Evolutionary conservation across 2,797 vertebrate species (phyloP), one percentile per base, ranked within the genome.

Genomic region (Cirrhinus mrigala): DNA sequence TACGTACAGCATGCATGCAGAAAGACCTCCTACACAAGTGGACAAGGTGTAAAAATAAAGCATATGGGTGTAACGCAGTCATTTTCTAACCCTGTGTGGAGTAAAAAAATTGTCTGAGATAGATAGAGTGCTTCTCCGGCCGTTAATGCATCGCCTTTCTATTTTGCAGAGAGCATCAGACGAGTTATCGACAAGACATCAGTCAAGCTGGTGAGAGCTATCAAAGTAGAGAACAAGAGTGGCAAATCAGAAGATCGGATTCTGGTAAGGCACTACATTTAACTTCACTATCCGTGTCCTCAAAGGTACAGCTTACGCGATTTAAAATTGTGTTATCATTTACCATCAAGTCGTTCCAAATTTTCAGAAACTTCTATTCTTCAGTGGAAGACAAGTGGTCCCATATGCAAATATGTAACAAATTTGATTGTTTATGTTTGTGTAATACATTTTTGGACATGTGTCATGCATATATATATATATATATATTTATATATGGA

Each of bases 191-290:
- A 96, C 92, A 97, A 96, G 84, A 95, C 96, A 77, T 90, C 94
- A 75, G 90, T 96, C 91, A 96, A 96, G 91, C 95, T 97, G 81
- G 94, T 96, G 85, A 95, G 95, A 88, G 94, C 95, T 37, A 92
- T 97, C 93, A 97, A 97, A 91, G 94, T 97, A 86, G 97, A 97
- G 89, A 96, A 94, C 77, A 96, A 96, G 85, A 96, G 94, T 68
- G 95, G 97, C 91, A 97, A 96, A 87, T 95, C 94, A 1, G 97
- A 98, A 87, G 97, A 98, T 92, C 93, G 96, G 90, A 96, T 97
- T 84, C 92, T 98, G 96, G 97, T 97, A 89, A 96, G 96, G 87
- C 40, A 71, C 11, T 66, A 79, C 20, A 16, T 64, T 83, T 33
- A 50, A 37, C 52, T 44, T 14, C 3, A 4, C 12, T 14, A 2